Conservation (phyloP, 2,113 vertebrate genomes). For the Rhadina sibilatrix region DNA sequence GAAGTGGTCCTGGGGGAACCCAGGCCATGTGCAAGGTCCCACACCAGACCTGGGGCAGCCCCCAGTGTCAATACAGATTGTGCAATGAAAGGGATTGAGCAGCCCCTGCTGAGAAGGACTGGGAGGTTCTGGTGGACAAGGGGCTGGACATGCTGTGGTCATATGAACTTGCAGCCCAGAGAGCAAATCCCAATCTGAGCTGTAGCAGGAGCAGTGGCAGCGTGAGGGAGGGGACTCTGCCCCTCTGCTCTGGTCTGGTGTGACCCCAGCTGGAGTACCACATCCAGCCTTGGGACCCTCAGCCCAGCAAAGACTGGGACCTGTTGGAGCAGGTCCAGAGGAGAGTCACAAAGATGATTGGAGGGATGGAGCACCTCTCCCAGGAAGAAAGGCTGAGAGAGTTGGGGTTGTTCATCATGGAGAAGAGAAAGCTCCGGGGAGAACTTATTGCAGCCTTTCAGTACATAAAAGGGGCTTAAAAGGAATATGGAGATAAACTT, state of each 20-base stretch:
- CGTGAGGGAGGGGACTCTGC: neutral
- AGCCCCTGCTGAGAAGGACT: neutral
- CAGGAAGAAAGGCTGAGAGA: neutral
- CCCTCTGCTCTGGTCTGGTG: neutral
- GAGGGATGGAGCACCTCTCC: neutral
- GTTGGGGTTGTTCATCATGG: neutral
- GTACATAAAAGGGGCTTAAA: neutral
- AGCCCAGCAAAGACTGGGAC: neutral
- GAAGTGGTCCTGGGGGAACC: neutral
- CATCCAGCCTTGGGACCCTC: neutral
- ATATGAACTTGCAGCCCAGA: neutral
- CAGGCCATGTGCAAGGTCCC: neutral
- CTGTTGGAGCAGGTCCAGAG: neutral
- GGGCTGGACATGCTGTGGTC: neutral
- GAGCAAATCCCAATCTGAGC: neutral
- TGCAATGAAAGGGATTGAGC: neutral
- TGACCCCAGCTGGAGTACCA: neutral
- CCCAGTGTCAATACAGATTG: neutral
- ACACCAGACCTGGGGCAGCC: fast-evolving
- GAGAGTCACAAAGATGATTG: neutral
- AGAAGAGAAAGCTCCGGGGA: neutral
- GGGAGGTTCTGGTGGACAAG: neutral
- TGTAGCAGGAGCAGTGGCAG: neutral
- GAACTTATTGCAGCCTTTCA: neutral
- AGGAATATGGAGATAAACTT: neutral